Percentiles rank a stretch among this genome's conserved stretches.
phyloP scores from a whole-genome alignment of 2,888 invertebrate species.

The Galerucella nymphaeae region DNA sequence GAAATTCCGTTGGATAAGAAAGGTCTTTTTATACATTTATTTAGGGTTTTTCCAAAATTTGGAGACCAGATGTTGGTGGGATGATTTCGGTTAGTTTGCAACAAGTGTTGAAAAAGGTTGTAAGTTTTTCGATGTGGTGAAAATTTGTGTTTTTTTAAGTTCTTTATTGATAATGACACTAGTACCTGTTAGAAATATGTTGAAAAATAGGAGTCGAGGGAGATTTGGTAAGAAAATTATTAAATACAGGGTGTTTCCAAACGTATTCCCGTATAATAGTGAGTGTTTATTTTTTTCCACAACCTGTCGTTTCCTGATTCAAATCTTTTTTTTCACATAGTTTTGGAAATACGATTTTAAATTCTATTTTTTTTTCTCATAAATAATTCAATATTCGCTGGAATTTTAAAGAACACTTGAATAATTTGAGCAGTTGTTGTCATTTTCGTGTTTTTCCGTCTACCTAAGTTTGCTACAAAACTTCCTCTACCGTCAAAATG shows the following conservation, averaged over 20 bases:
- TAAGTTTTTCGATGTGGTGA: background rate
- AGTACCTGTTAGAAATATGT: background rate
- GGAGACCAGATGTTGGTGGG: conserved; percentile 25
- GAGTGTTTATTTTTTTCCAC: too few species aligned
- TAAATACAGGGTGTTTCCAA: background rate
- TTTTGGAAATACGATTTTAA: too few species aligned
- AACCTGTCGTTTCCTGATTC: too few species aligned
- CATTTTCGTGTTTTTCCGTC: background rate
- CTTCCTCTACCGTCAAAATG: background rate
- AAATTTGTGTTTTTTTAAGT: background rate
- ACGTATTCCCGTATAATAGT: too few species aligned
- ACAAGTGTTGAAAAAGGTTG: conserved; percentile 27
- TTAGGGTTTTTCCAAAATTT: conserved; percentile 28
- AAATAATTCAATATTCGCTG: background rate
- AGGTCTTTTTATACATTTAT: conserved; percentile 21
- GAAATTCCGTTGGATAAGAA: conserved; percentile 26
- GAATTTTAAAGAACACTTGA: background rate
- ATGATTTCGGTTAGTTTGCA: conserved; percentile 10
- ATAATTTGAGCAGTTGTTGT: background rate
- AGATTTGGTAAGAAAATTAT: background rate
- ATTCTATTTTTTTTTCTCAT: too few species aligned
- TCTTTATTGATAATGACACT: background rate
- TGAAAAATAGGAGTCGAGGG: background rate
- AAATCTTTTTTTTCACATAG: too few species aligned
- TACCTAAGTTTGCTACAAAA: background rate